Conservation (phyloP, 1,140 invertebrate genomes). For the Cotesia glomerata region DNA sequence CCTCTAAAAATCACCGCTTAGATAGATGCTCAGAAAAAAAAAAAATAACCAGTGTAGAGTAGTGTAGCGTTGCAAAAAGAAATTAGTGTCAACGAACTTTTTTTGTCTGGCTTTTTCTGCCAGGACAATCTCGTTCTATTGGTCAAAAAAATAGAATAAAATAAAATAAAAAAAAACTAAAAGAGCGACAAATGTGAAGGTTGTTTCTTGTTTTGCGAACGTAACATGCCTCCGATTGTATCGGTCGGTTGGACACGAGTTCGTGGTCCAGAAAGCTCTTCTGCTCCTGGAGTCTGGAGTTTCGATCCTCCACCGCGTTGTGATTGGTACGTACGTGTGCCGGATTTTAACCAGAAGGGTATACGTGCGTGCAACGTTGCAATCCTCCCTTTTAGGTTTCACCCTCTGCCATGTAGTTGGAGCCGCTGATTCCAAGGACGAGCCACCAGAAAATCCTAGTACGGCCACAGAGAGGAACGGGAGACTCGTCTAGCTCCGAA, state of each 20-base stretch:
- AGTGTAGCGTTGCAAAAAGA: background rate
- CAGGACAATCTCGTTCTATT: background rate
- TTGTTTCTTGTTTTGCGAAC: conserved; percentile 31
- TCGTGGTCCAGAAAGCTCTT: conserved; percentile 32
- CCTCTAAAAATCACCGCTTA: background rate
- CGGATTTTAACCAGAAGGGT: conserved; percentile 44
- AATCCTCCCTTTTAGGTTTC: background rate
- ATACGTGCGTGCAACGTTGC: conserved; percentile 48
- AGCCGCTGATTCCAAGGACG: no score
- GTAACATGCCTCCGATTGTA: conserved; percentile 38
- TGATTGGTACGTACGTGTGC: conserved; percentile 55
- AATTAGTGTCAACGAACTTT: background rate
- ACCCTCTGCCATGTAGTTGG: no score
- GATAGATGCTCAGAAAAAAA: background rate
- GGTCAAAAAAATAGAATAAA: background rate
- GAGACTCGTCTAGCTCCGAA: conserved; percentile 33
- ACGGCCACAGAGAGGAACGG: background rate
- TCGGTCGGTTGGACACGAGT: conserved; percentile 46
- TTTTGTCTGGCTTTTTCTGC: background rate
- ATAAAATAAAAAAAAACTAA: background rate
- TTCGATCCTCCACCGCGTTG: conserved; percentile 48
- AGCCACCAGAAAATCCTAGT: background rate
- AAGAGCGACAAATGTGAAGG: conserved; percentile 30
- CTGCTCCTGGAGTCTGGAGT: conserved; percentile 15
- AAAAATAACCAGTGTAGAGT: background rate